Evolutionary conservation across 2,113 vertebrate species (phyloP), one percentile per base, ranked within the genome.

Genomic region (Potamarius usumacintae): DNA sequence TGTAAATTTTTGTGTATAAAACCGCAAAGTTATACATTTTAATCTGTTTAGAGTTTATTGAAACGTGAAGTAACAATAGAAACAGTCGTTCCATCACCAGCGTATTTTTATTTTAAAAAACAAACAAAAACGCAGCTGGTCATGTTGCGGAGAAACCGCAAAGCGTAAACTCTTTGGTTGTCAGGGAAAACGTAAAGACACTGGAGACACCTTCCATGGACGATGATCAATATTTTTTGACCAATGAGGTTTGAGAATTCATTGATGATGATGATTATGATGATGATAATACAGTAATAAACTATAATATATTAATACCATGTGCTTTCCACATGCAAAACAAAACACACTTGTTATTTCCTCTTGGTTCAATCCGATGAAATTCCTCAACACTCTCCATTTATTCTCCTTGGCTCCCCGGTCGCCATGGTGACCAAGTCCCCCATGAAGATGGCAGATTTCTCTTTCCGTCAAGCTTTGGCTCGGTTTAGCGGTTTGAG

Each of bases 401-500:
- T 94, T 92, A 88, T 93, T 92, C 91, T 92, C 80, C 74, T 42
- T 52, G 84, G 91, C 91, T 92, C 89, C 83, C 85, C 30, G 50
- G 95, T 95, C 88, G 85, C 93, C 88, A 93, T 93, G 93, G 92
- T 30, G 87, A 96, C 90, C 7, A 90, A 90, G 90, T 93, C 92
- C 93, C 93, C 90, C 85, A 88, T 87, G 93, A 92, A 91, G 88
- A 90, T 89, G 85, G 76, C 89, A 89, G 72, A 89, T 88, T 92
- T 83, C 82, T 48, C 83, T 87, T 83, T 42, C 82, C 85, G 67
- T 85, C 92, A 71, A 85, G 84, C 80, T 80, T 53, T 85, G 89
- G 84, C 78, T 88, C 89, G 91, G 93, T 91, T 93, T 91, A 91
- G 77, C 2, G 34, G 58, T 79, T 20, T 52, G 92, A 93, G 91